These are phyloP conservation scores for Micromys minutus DNA, from an alignment of 2,113 vertebrate genomes.

Conservation along the genomic window DNA sequence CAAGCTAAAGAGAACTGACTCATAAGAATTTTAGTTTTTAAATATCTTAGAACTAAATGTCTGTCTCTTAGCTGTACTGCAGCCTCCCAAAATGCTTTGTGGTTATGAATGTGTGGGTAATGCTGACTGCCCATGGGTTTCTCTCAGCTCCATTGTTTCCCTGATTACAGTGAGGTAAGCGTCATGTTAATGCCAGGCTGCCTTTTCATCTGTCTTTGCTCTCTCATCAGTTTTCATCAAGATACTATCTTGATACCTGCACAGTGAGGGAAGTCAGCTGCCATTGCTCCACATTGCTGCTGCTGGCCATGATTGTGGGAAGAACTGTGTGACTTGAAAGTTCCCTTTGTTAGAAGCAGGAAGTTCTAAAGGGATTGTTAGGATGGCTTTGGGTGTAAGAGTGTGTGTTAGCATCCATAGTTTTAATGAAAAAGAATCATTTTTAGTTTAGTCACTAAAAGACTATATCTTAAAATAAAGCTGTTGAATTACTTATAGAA, in stretches of 20 bases:
- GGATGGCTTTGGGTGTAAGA: conserved; percentile 36
- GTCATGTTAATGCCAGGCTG: conserved; percentile 11
- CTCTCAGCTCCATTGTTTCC: neutral
- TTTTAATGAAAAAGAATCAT: conserved; percentile 27
- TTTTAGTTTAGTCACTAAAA: conserved; percentile 25
- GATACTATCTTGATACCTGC: neutral
- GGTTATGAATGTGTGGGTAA: neutral
- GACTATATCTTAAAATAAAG: conserved; percentile 15
- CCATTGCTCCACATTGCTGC: neutral
- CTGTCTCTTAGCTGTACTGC: neutral
- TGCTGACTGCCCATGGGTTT: neutral
- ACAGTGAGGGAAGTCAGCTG: neutral
- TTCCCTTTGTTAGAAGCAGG: neutral
- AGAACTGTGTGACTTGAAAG: conserved; percentile 9
- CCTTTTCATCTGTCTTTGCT: conserved; percentile 25
- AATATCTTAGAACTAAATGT: neutral
- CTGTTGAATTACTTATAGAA: conserved; percentile 2
- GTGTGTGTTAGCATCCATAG: conserved; percentile 14
- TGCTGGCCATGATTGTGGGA: neutral
- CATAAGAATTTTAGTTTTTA: neutral
- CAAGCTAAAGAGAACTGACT: neutral
- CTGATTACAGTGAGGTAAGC: neutral
- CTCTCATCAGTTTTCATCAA: neutral
- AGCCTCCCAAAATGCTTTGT: neutral
- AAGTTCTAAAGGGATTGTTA: neutral